phyloP scores from a whole-genome alignment of 2,888 invertebrate species.

The Erebia palarica region DNA sequence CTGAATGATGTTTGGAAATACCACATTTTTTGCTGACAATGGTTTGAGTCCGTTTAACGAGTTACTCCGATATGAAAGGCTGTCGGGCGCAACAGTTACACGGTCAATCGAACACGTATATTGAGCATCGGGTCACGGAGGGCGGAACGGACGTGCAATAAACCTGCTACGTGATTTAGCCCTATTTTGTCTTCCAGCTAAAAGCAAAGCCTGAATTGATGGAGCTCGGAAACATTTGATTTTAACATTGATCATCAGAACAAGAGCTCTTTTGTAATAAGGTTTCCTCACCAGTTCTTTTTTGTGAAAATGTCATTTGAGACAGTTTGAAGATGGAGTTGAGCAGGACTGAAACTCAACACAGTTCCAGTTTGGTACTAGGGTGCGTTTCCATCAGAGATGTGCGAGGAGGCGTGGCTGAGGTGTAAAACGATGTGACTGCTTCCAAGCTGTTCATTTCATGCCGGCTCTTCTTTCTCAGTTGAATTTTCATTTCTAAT shows the following conservation, averaged over 20 bases:
- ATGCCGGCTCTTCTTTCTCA: too few relatives aligned
- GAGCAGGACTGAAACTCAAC: too few relatives aligned
- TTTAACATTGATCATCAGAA: background rate
- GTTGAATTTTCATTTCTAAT: too few relatives aligned
- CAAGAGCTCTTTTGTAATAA: too few relatives aligned
- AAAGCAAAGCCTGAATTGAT: conserved; percentile 41
- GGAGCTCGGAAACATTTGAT: conserved; percentile 18
- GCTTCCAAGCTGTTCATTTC: too few relatives aligned
- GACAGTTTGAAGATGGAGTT: too few relatives aligned
- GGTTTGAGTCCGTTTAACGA: background rate
- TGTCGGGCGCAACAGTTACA: conserved; percentile 32
- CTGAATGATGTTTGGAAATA: background rate
- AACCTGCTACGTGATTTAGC: conserved; percentile 68
- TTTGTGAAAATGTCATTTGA: too few relatives aligned
- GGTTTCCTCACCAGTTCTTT: too few relatives aligned
- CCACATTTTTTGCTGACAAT: background rate
- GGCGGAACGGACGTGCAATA: conserved; percentile 72
- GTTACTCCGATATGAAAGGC: conserved; percentile 19
- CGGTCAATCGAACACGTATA: conserved; percentile 69
- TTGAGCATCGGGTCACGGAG: conserved; percentile 46
- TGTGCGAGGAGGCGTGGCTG: too few relatives aligned
- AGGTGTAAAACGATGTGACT: too few relatives aligned
- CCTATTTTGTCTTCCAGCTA: conserved; percentile 42
- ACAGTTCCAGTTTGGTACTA: too few relatives aligned
- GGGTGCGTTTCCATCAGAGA: too few relatives aligned